A percentile compares a stretch with the other conserved stretches of the same genome.
phyloP scores from a whole-genome alignment of 1,140 invertebrate genomes.

The Cherax destructor region DNA sequence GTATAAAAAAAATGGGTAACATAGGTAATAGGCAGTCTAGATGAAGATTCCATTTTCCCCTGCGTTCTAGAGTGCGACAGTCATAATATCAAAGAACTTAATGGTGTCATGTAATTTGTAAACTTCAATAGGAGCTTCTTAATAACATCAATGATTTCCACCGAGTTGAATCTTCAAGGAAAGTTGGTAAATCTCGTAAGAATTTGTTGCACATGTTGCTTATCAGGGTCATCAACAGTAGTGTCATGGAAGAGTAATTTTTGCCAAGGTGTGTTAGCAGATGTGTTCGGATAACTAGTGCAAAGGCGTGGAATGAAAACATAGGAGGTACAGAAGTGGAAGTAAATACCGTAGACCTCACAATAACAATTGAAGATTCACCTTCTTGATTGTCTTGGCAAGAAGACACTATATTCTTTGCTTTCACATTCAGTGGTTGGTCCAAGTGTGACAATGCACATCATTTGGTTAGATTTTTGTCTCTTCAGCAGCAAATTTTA shows the following conservation, averaged over 20 bases:
- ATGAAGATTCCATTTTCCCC: slow-evolving; percentile 32
- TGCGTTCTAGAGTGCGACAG: slow-evolving; percentile 18
- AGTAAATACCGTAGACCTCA: neutral
- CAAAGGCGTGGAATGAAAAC: no score
- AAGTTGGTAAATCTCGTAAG: no score
- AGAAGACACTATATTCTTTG: slow-evolving; percentile 24
- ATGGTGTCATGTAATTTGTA: neutral
- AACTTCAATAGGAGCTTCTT: neutral
- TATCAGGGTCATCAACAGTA: no score
- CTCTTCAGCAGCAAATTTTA: slow-evolving; percentile 18
- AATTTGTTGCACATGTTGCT: no score
- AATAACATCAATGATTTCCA: no score
- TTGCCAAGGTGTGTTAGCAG: no score
- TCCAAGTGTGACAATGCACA: slow-evolving; percentile 19
- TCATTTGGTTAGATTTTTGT: slow-evolving; percentile 9
- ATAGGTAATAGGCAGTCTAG: slow-evolving; percentile 24
- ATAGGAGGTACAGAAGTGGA: no score
- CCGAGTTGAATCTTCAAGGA: no score
- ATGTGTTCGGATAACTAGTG: no score
- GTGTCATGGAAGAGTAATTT: no score
- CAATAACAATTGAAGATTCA: no score
- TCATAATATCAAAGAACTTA: slow-evolving; percentile 22
- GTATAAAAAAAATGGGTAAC: slow-evolving; percentile 29
- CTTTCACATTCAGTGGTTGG: slow-evolving; percentile 26
- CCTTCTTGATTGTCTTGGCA: no score